Evolutionary conservation across 1,140 invertebrate genomes (phyloP), one percentile per base, ranked within the genome.

Genomic region (Achatina immaculata): DNA sequence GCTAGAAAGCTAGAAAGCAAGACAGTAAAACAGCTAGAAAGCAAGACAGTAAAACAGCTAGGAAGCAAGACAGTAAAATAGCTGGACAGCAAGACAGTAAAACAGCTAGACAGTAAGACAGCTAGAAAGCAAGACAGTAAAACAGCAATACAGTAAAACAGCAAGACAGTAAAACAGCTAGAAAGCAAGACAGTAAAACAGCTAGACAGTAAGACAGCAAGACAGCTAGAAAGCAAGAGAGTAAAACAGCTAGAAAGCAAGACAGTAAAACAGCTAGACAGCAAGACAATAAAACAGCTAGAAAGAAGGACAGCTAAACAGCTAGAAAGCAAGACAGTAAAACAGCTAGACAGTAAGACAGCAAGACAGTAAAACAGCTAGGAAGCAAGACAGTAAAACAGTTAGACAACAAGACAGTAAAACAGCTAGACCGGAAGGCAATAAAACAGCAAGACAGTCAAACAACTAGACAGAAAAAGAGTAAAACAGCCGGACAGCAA

Each of bases 321-420:
- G 38, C 16, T 19, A 48, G 42, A 48, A 21, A 48, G 72, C 42
- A 42, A 45, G 72, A 74, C 16, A 74, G 72, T n/a, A n/a, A 74
- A 42, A 48, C 40, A 74, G 42, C 16, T 7, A 45, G 72, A 48
- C 40, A 48, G 69, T 36, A 38, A 36, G 69, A 72, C 31, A 72
- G 69, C 24, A 40, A 72, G 69, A 40, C 31, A 72, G 69, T 24
- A 40, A 72, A 38, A 40, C 19, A 40, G 69, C 31, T 28, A 36
- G 69, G 40, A 21, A 72, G 69, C 24, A 40, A 72, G 69, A 40
- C 31, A 72, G 69, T 24, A 40, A 72, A n/a, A 40, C 31, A 40
- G 69, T 36, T 28, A 36, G 69, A 72, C 31, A 72, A 38, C 24
- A 40, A 72, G 69, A 72, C 31, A 72, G 69, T 36, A 11, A 72